A percentile compares a stretch with the other conserved stretches of the same genome.
Conservation (phyloP, 2,888 invertebrate species). For the Idaea straminata region DNA sequence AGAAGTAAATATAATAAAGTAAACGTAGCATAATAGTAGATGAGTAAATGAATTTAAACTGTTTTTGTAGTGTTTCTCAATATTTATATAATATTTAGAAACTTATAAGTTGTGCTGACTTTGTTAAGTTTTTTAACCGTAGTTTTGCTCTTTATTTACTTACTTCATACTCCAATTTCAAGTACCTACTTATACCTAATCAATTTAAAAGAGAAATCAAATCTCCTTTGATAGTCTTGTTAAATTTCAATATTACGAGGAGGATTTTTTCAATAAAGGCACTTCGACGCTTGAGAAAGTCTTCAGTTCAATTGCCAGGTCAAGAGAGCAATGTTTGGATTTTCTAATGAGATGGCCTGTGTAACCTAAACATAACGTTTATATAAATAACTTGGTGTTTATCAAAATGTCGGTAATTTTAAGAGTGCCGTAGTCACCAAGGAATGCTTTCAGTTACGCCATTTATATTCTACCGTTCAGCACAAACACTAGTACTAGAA, state of each 20-base stretch:
- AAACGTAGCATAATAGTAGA: not conserved
- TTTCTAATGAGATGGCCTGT: constrained; percentile 29
- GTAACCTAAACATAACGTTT: constrained; percentile 11
- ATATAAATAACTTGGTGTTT: constrained; percentile 4
- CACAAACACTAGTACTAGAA: too few species aligned
- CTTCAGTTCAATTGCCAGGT: constrained; percentile 30
- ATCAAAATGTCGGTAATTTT: not conserved
- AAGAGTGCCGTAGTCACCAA: not conserved
- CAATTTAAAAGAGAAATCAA: constrained; percentile 7
- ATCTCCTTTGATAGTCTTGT: constrained; percentile 3
- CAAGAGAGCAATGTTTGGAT: constrained; percentile 37
- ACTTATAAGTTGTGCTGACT: not conserved
- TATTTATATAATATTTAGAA: not conserved
- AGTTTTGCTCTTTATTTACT: not conserved
- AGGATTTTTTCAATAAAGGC: constrained; percentile 20
- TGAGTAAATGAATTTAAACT: not conserved
- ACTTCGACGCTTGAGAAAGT: constrained; percentile 22
- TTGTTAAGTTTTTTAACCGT: not conserved
- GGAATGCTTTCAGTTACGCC: too few species aligned
- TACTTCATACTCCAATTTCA: not conserved
- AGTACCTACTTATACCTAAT: not conserved
- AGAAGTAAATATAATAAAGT: not conserved
- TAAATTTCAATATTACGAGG: not conserved
- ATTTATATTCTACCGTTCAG: too few species aligned
- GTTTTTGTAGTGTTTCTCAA: not conserved